These are phyloP conservation scores for Parnassius orleans DNA, from an alignment of 2,888 invertebrate genomes.

Conservation along the genomic window DNA sequence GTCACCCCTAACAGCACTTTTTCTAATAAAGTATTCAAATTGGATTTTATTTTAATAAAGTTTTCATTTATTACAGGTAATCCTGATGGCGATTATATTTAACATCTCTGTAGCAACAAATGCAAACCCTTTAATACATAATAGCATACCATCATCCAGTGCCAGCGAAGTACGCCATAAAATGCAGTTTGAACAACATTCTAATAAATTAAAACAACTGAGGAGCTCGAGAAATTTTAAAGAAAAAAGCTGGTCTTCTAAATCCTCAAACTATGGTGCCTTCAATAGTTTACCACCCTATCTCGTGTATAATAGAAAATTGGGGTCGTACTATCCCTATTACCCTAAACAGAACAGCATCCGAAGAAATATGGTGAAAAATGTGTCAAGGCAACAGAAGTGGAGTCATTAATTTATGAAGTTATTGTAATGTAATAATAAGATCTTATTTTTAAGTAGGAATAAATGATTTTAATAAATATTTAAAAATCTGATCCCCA, in stretches of 20 bases:
- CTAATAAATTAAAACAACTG: background rate
- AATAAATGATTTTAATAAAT: no score
- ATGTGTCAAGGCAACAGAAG: constrained; percentile 8
- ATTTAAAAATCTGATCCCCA: no score
- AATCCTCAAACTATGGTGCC: constrained; percentile 1
- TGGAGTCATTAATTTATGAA: constrained; percentile 15
- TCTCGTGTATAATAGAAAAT: constrained; percentile 21
- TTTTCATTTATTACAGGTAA: constrained; percentile 16
- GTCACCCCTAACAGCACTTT: no score
- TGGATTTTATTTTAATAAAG: no score
- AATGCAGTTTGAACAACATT: background rate
- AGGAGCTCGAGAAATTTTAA: constrained; percentile 9
- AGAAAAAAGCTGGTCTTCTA: constrained; percentile 13
- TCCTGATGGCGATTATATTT: constrained; percentile 11
- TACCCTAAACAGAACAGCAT: constrained; percentile 23
- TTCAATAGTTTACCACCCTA: constrained; percentile 17
- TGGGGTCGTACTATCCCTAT: constrained; percentile 24
- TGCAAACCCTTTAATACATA: constrained; percentile 1
- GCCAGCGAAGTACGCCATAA: background rate
- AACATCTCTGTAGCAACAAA: constrained; percentile 9
- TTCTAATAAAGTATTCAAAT: no score
- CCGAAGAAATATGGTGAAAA: constrained; percentile 18
- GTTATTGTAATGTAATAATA: constrained; percentile 1
- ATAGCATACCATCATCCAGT: background rate
- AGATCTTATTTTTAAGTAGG: background rate